Evolutionary conservation across 1,140 invertebrate genomes (phyloP), one percentile per base, ranked within the genome.

Genomic region (Eurytemora carolleeae): DNA sequence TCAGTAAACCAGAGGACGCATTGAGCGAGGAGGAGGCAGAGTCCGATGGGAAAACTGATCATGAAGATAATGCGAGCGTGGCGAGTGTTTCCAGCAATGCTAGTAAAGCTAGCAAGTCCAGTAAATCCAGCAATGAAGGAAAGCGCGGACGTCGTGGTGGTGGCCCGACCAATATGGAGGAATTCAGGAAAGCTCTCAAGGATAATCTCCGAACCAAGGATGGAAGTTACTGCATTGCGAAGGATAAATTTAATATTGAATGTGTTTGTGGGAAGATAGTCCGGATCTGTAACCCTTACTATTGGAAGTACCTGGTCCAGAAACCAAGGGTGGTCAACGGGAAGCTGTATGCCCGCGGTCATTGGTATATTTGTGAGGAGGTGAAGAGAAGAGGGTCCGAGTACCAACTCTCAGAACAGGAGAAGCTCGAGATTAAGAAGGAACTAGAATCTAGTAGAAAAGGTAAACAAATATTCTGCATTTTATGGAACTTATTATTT

Each of bases 251-350:
- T 2, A 31, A 19, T 52, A 24, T 60, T 55, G 17, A 53, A n/a
- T 60, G 59, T 53, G 59, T 60, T 53, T 60, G 59, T 24, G 59
- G 59, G 12, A 52, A 60, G 24, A 24, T 54, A 2, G 19, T 60
- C 20, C 59, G 31, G 1, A 15, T 60, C 16, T 23, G 17, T 7
- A 53, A n/a, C 20, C 19, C 16, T 2, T 60, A 54, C 3, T 23
- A 60, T 31, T 60, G 59, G 59, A 24, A 24, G n/a, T 60, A 53
- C 44, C 16, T 60, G 31, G 44, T 60, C 19, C 59, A 60, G 53
- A 60, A 53, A 31, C 59, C 56, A 7, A 57, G 16, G 3, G 12
- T 18, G 2, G 24, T 15, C 16, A 57, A 57, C 24, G 56, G 56
- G 16, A 22, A 57, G 19, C 12, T 25, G 16, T 3, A 57, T 7